phyloP scores from a whole-genome alignment of 23 tunicate genomes.

The Halocynthia roretzi region DNA sequence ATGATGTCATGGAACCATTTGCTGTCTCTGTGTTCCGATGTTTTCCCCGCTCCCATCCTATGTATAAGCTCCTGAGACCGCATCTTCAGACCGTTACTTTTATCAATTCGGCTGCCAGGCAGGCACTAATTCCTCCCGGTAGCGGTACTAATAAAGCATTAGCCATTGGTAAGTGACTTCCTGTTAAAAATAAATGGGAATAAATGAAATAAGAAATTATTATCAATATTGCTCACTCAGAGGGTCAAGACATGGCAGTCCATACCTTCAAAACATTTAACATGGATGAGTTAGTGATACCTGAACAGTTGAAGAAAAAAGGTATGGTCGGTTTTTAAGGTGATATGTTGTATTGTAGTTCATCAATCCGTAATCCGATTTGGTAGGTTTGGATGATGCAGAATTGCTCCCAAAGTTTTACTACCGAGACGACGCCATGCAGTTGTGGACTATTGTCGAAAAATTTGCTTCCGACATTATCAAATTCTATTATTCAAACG shows the following conservation, averaged over 20 bases:
- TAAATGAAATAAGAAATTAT: neutral
- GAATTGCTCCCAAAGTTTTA: constrained; percentile 11
- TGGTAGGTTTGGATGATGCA: constrained; percentile 9
- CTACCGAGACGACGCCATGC: constrained; percentile 17
- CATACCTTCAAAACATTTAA: constrained; percentile 20
- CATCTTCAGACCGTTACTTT: constrained; percentile 23
- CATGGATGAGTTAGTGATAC: constrained; percentile 25
- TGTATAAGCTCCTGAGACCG: constrained; percentile 55
- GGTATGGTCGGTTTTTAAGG: neutral
- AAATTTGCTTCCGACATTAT: constrained; percentile 5
- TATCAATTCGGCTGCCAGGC: constrained; percentile 41
- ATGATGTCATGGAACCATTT: constrained; percentile 46
- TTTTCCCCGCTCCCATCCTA: constrained; percentile 52
- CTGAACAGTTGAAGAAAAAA: constrained; percentile 25
- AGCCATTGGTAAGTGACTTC: constrained; percentile 32
- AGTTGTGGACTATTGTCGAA: constrained; percentile 17
- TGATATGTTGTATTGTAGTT: no score
- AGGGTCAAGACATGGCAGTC: constrained; percentile 16
- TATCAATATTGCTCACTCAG: constrained; percentile 13
- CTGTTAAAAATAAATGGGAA: neutral
- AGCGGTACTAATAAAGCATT: constrained; percentile 18
- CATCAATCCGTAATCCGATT: neutral
- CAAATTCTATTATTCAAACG: neutral
- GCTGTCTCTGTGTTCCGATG: constrained; percentile 36
- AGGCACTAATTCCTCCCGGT: constrained; percentile 6